Percentiles rank a stretch among this genome's conserved stretches.
phyloP scores from a whole-genome alignment of 2,113 vertebrate genomes.

The Ciconia stormi region DNA sequence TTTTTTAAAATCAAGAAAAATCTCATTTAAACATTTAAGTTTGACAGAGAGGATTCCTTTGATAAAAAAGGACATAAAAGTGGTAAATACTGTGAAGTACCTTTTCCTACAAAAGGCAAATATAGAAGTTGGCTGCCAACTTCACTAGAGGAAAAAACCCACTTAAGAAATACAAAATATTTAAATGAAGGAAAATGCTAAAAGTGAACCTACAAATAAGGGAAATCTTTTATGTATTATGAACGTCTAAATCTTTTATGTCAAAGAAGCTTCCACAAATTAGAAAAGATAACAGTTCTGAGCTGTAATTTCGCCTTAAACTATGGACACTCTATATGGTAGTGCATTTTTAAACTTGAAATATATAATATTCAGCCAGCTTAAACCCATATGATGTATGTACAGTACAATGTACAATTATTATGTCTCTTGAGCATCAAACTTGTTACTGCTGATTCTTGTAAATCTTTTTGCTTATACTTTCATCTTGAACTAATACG shows the following conservation, averaged over 20 bases:
- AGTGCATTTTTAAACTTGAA: constrained; percentile 97
- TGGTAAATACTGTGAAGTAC: constrained; percentile 84
- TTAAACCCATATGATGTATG: constrained; percentile 91
- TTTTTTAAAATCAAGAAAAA: constrained; percentile 81
- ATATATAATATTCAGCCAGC: constrained; percentile 94
- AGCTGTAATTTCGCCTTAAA: constrained; percentile 99
- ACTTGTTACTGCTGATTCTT: constrained; percentile 88
- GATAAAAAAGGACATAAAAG: constrained; percentile 69
- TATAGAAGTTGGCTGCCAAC: constrained; percentile 69
- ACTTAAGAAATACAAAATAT: constrained; percentile 73
- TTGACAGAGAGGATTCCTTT: constrained; percentile 77
- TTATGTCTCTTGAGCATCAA: constrained; percentile 88
- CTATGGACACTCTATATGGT: constrained; percentile 92
- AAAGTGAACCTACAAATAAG: constrained; percentile 62
- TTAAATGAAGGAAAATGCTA: constrained; percentile 75
- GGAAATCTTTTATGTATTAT: constrained; percentile 71
- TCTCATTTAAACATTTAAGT: constrained; percentile 74
- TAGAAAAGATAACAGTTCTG: constrained; percentile 88
- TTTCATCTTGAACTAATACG: constrained; percentile 89
- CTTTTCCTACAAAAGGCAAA: constrained; percentile 75
- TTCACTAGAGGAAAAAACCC: constrained; percentile 69
- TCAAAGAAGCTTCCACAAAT: constrained; percentile 85
- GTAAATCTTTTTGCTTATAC: constrained; percentile 91
- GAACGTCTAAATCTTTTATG: constrained; percentile 75
- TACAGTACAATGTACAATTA: constrained; percentile 94